Evolutionary conservation across 2,113 vertebrate species (phyloP).

Genomic region (Nicator chloris): DNA sequence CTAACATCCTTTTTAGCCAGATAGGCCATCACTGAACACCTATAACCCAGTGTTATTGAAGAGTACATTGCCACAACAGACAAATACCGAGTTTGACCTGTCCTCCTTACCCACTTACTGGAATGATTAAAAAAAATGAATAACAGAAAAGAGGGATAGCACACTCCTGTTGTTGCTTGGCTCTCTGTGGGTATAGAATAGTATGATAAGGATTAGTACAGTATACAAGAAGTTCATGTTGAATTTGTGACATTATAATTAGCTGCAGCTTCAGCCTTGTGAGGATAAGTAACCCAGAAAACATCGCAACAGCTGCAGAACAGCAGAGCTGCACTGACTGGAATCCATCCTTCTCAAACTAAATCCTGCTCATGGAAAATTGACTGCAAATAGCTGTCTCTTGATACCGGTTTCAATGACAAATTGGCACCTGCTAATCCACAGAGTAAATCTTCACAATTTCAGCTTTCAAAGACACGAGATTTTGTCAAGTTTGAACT

Average conservation of each 20-base stretch:
- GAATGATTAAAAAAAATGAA: neutral
- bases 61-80: neutral
- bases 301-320: neutral
- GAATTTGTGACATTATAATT: neutral
- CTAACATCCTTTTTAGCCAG: neutral
- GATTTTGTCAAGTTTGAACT: neutral
- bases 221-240: neutral
- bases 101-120: neutral
- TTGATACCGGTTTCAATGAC: neutral
- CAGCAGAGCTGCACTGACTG: neutral
- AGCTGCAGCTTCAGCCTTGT: neutral
- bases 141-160: neutral
- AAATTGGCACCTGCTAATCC: neutral
- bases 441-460: neutral
- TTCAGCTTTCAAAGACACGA: neutral
- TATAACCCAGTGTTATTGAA: neutral
- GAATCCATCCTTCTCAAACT: neutral
- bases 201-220: neutral
- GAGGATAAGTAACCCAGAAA: neutral
- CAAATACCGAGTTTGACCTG: neutral
- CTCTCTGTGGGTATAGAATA: neutral
- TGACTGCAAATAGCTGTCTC: neutral
- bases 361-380: neutral
- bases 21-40: neutral
- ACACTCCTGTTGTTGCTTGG: neutral